phyloP scores from a whole-genome alignment of 2,113 vertebrate species.

The Vireo altiloquus region DNA sequence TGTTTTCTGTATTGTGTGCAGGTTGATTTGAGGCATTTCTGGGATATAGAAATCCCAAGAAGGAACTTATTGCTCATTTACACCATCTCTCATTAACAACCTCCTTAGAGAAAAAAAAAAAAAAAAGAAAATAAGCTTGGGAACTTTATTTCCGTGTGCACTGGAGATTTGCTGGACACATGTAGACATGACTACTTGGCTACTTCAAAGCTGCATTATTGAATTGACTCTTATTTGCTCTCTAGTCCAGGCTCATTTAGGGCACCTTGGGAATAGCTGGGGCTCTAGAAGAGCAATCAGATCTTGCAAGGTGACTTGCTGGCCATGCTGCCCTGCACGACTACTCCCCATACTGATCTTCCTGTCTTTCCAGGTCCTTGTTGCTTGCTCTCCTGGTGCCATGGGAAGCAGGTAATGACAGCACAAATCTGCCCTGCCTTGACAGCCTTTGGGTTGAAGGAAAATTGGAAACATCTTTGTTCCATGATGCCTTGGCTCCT shows the following conservation, averaged over 20 bases:
- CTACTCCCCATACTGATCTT: background rate
- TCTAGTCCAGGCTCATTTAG: background rate
- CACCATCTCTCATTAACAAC: background rate
- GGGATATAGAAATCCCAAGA: background rate
- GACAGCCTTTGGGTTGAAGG: background rate
- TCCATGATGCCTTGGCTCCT: background rate
- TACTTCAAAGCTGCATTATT: background rate
- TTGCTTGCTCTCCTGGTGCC: background rate
- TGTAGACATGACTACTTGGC: background rate
- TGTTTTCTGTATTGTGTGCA: background rate
- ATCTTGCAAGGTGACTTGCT: background rate
- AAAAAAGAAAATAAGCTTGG: background rate
- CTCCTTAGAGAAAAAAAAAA: background rate
- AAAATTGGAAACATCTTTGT: background rate
- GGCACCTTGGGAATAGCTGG: background rate
- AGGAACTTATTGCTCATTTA: background rate
- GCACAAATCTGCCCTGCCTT: background rate
- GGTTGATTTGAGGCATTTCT: background rate
- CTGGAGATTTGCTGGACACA: background rate
- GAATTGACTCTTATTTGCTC: background rate
- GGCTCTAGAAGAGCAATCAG: background rate
- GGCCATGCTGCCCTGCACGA: background rate
- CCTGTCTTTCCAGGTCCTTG: background rate
- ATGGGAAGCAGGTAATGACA: background rate
- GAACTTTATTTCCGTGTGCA: background rate